phyloP scores from a whole-genome alignment of 1,140 invertebrate genomes.

The Drosophila suzukii region DNA sequence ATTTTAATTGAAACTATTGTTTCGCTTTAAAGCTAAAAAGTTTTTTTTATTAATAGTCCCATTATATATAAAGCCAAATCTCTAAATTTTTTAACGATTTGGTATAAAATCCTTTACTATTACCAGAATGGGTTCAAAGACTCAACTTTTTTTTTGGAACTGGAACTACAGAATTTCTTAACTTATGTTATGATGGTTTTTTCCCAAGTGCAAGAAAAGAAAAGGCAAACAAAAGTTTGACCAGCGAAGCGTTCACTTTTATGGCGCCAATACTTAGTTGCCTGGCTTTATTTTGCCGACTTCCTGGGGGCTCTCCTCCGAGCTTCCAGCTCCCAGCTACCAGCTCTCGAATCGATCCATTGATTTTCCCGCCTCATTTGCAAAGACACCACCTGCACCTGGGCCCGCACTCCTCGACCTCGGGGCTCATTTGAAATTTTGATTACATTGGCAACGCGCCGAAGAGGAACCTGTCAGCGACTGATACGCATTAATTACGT shows the following conservation, averaged over 20 bases:
- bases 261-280: constrained; percentile 56
- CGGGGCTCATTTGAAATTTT: constrained; percentile 72
- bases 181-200: background rate
- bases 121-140: no score
- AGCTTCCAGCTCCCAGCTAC: no score
- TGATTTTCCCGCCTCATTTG: constrained; percentile 44
- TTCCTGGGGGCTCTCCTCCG: background rate
- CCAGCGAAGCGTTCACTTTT: constrained; percentile 53
- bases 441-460: constrained; percentile 61
- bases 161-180: background rate
- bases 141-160: background rate
- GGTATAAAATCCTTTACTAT: no score
- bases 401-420: constrained; percentile 21
- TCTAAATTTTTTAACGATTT: no score
- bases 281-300: constrained; percentile 8
- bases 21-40: no score
- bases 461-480: constrained; percentile 61
- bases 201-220: background rate
- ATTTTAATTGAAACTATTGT: no score
- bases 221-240: constrained; percentile 14
- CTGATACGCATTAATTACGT: constrained; percentile 75
- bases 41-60: no score
- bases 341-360: constrained; percentile 34
- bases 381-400: background rate
- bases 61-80: no score